phyloP scores from a whole-genome alignment of 2,888 invertebrate genomes.

The Protula sp. region DNA sequence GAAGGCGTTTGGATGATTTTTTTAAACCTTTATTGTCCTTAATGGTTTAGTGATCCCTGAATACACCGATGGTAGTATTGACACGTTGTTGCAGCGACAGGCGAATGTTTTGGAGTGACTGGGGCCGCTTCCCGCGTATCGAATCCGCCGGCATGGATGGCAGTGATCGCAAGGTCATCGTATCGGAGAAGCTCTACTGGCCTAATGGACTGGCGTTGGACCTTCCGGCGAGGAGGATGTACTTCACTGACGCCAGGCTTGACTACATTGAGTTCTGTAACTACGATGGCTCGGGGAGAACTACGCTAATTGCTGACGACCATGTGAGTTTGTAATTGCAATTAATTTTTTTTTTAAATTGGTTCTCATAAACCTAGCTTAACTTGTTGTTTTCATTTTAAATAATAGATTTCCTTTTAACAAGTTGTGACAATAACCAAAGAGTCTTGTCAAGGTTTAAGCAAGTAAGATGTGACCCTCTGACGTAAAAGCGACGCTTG shows the following conservation, averaged over 20 bases:
- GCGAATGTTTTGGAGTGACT: conserved; percentile 97
- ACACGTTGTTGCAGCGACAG: conserved; percentile 61
- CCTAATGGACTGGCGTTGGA: conserved; percentile 96
- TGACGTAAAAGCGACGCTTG: too few species aligned
- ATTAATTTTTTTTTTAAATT: background rate
- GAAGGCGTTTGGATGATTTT: too few species aligned
- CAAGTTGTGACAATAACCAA: too few species aligned
- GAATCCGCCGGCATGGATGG: conserved; percentile 97
- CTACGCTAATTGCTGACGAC: conserved; percentile 64
- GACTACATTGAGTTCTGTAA: conserved; percentile 97
- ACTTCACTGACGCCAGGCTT: conserved; percentile 94
- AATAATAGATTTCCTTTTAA: background rate
- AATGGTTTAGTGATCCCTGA: too few species aligned
- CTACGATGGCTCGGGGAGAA: conserved; percentile 86
- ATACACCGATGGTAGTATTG: too few species aligned
- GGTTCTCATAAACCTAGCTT: background rate
- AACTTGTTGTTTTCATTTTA: background rate
- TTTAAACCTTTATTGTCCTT: too few species aligned
- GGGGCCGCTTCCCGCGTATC: conserved; percentile 95
- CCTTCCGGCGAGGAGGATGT: conserved; percentile 83
- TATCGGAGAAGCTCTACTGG: conserved; percentile 94
- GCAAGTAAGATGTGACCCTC: too few species aligned
- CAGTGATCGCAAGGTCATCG: conserved; percentile 73
- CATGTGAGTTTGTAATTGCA: conserved; percentile 44
- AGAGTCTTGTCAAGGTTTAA: too few species aligned